Base-by-base conservation (phyloP, 2,888 invertebrate genomes). In the Lasioglossum lativentre region DNA sequence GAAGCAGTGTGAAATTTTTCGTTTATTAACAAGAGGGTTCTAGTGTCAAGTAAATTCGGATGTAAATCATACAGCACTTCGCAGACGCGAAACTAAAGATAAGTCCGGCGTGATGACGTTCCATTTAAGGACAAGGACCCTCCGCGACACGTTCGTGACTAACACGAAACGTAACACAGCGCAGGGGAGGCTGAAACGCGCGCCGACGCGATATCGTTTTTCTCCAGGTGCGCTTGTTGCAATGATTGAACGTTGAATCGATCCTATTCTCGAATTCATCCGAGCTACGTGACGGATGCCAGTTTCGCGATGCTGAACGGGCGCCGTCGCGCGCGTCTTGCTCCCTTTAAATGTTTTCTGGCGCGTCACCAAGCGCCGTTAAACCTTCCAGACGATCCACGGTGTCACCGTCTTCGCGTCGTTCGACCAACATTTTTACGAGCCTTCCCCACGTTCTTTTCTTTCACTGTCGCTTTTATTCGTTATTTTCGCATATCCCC, bases 201-300 rank as follows among this genome's bases (percentile, higher is more conserved):
- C 42, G 59, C 14, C 59, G 12, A 16, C 34, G 19, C 19, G 42
- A 34, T n/a, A 45, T 66, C 72, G 78, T 75, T 78, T 75, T 84
- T 79, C 85, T 85, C 82, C 86, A 80, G 86, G 47, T 86, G 83
- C 63, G 78, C 72, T 82, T 80, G 68, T 80, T 83, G 80, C 77
- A 85, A 88, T 86, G 75, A 88, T 85, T 82, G 87, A 84, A 86
- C 78, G 82, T 87, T 85, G 83, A 84, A 85, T 90, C 82, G 88
- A 86, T 87, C 88, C 89, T 90, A 90, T 90, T 90, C 87, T 90
- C 80, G 85, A 84, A 68, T 75, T 78, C 77, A 73, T 86, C 73
- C 84, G 80, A 89, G 79, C 75, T 52, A 90, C 80, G 82, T 75
- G 82, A 87, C 79, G 30, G 82, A 83, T 89, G 90, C 89, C 86